Evolutionary conservation across 2,113 vertebrate species (phyloP).

Genomic region (Vimba vimba): DNA sequence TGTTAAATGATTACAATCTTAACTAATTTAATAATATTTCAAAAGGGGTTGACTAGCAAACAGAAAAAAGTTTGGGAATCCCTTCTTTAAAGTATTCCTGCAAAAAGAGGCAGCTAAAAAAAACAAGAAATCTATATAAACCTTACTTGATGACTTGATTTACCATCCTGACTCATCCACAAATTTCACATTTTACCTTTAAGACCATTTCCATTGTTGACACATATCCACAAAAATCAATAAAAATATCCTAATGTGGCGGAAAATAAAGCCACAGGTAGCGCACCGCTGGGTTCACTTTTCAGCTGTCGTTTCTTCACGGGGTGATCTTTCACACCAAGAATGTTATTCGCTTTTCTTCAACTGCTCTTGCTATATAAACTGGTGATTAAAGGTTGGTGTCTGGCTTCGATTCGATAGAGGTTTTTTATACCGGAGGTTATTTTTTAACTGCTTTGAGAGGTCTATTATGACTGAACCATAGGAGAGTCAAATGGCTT

Average conservation of each 20-base stretch:
- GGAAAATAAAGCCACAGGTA: not conserved
- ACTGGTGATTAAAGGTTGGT: not conserved
- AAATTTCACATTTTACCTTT: not conserved
- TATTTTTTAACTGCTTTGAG: not conserved
- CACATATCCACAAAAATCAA: not conserved
- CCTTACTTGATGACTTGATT: not conserved
- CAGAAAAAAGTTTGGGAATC: not conserved
- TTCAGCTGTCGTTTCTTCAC: not conserved
- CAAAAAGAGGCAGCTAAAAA: not conserved
- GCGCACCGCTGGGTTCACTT: not conserved
- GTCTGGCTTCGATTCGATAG: not conserved
- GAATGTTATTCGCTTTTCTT: not conserved
- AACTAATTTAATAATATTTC: not conserved
- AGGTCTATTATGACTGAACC: not conserved
- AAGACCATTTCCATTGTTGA: not conserved
- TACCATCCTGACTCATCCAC: not conserved
- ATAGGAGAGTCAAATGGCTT: not conserved
- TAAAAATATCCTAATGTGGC: not conserved
- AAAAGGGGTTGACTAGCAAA: not conserved
- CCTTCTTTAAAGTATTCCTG: not conserved
- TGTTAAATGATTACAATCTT: not conserved
- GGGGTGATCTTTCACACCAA: conserved; percentile 5
- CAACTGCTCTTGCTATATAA: not conserved
- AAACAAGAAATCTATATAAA: too few species aligned
- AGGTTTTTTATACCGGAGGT: not conserved